phyloP scores from a whole-genome alignment of 2,797 vertebrate species.

The Rhinogobio ventralis region DNA sequence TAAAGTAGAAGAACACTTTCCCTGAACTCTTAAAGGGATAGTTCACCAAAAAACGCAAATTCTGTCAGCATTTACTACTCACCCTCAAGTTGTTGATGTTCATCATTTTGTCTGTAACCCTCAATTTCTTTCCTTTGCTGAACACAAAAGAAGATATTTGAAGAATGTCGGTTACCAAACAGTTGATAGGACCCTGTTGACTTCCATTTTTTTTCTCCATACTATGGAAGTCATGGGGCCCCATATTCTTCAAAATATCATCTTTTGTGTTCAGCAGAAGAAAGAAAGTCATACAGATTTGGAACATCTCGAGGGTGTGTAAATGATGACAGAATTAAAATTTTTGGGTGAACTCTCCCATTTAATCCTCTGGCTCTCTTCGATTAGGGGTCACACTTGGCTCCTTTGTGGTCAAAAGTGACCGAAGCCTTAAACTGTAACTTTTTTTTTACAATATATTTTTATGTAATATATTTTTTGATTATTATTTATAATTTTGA shows the following conservation, averaged over 20 bases:
- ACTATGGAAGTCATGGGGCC: background rate
- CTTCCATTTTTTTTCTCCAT: too few species aligned
- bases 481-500: too few species aligned
- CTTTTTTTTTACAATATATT: too few species aligned
- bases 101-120: background rate
- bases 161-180: background rate
- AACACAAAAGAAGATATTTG: background rate
- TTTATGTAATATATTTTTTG: too few species aligned
- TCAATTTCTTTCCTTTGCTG: background rate
- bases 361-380: too few species aligned
- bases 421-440: too few species aligned
- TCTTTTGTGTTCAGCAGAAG: too few species aligned
- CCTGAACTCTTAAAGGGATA: background rate
- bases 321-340: too few species aligned
- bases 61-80: background rate
- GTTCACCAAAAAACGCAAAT: background rate
- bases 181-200: background rate
- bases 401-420: too few species aligned
- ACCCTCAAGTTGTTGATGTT: background rate
- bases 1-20: background rate
- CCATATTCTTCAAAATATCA: background rate
- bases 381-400: too few species aligned
- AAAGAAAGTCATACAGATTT: background rate
- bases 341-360: too few species aligned
- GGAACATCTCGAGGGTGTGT: background rate